Base-by-base conservation (phyloP, 2,113 vertebrate species). In the Xiphophorus hellerii region DNA sequence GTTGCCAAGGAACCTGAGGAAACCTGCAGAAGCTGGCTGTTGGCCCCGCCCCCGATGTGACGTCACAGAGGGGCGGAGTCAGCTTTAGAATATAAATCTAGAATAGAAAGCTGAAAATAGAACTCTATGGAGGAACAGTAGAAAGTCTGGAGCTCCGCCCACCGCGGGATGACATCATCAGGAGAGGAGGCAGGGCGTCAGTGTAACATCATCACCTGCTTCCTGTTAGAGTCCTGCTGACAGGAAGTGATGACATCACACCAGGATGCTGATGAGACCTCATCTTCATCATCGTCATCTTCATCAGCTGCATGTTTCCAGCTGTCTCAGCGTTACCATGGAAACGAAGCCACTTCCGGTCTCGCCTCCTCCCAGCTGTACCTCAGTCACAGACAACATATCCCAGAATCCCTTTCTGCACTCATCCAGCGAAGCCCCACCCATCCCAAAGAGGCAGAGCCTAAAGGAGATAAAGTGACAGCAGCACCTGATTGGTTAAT, bases 1-100 rank as follows among this genome's bases (percentile, higher is more conserved):
- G 68, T 83, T 73, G 75, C 69, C 48, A 30, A 65, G 74, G 66
- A 78, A 88, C 84, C 82, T 82, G 80, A 86, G 83, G 68, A 73
- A 74, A 25, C 25, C 20, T 62, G 51, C 65, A 71, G 6, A 72
- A 74, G 54, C 31, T 22, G n/a, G 33, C 20, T n/a, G 22, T 42
- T 66, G 62, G 42, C 15, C 28, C 39, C 11, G 8, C n/a, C 61
- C n/a, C 29, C 2, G 13, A 10, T 69, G 61, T 30, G 20, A 66
- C 69, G 67, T 75, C 73, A 77, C 61, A 13, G 7, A 42, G 60
- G 27, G 75, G 51, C 39, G 35, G 69, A 27, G 70, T 62, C 76
- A 35, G 58, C 70, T 62, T 72, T 25, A 15, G 71, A 58, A 78
- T 80, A 82, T 30, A 85, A 87, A 86, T 81, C 66, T 78, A 71